phyloP scores from a whole-genome alignment of 2,888 invertebrate genomes.

The Caenorhabditis becei region DNA sequence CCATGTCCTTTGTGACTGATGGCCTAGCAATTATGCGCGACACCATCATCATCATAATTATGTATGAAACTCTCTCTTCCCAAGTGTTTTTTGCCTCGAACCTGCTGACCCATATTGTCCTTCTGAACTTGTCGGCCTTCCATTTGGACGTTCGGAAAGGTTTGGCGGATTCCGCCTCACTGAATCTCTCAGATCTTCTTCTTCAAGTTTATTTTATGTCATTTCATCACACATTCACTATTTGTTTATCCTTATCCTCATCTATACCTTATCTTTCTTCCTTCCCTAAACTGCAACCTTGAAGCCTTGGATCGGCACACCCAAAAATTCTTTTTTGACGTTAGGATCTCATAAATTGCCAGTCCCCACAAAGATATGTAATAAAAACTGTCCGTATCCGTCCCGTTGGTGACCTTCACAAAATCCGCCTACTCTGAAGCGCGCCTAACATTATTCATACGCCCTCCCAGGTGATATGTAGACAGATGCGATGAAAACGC shows the following conservation, averaged over 20 bases:
- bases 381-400: conserved; percentile 31
- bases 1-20: conserved; percentile 51
- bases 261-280: too few species aligned
- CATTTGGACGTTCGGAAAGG: too few species aligned
- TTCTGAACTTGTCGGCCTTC: background rate
- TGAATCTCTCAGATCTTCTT: background rate
- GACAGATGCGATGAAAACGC: conserved; percentile 26
- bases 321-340: background rate
- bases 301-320: background rate
- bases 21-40: conserved; percentile 58
- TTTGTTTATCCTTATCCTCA: too few species aligned
- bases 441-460: conserved; percentile 52
- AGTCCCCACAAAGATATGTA: conserved; percentile 32
- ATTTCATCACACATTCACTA: too few species aligned
- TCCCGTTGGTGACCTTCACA: conserved; percentile 40
- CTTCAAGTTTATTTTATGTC: too few species aligned
- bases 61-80: conserved; percentile 61
- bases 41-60: conserved; percentile 58
- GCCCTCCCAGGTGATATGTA: conserved; percentile 54
- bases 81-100: conserved; percentile 38
- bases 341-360: conserved; percentile 41
- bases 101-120: conserved; percentile 52
- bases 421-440: conserved; percentile 59
- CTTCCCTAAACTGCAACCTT: too few species aligned
- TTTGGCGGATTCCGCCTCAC: too few species aligned